phyloP scores from a whole-genome alignment of 2,113 vertebrate genomes.

The Zonotrichia leucophrys region DNA sequence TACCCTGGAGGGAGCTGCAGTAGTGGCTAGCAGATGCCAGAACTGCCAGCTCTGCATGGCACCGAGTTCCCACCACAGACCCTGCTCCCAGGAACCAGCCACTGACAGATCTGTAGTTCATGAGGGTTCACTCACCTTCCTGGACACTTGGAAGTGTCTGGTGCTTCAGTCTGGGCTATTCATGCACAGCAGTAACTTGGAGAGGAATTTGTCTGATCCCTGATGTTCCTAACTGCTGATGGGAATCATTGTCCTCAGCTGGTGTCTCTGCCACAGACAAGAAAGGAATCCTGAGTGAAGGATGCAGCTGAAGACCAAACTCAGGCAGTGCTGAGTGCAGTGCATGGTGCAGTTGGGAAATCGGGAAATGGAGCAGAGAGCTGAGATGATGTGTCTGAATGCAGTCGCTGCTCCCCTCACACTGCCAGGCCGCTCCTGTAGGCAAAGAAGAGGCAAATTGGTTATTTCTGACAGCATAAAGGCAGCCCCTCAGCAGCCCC shows the following conservation, averaged over 20 bases:
- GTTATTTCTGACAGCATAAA: not conserved
- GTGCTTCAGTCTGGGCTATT: not conserved
- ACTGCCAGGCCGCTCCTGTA: not conserved
- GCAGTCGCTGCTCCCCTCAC: not conserved
- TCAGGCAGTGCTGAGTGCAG: not conserved
- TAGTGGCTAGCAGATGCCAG: accelerated
- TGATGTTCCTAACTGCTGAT: not conserved
- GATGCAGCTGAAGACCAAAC: not conserved
- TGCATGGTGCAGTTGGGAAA: accelerated
- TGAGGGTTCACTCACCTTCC: not conserved
- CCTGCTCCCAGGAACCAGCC: not conserved
- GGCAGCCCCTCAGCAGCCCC: not conserved
- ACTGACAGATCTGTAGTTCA: not conserved
- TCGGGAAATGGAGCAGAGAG: not conserved
- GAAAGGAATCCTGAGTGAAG: not conserved
- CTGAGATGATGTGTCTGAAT: accelerated
- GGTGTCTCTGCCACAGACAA: not conserved
- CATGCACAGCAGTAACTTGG: accelerated
- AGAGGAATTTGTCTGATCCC: not conserved
- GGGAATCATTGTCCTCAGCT: not conserved
- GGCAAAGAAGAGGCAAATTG: too few relatives aligned
- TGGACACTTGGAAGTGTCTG: not conserved
- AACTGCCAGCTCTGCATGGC: not conserved
- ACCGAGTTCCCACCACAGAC: not conserved
- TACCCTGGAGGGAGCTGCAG: not conserved